These are phyloP conservation scores for Eupithecia insigniata DNA, from an alignment of 2,888 invertebrate species.

Conservation along the genomic window DNA sequence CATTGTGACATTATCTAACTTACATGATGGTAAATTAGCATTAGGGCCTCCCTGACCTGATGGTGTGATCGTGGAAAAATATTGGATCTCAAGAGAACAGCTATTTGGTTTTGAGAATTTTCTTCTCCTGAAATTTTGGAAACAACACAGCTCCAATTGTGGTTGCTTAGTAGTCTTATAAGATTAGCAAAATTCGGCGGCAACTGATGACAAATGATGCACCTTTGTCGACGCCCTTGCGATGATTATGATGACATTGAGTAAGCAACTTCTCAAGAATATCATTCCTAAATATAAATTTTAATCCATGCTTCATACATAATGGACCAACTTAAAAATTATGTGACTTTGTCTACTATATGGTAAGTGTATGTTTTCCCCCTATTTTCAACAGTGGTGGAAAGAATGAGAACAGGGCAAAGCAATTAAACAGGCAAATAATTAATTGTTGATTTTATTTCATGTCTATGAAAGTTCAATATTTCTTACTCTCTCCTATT, in stretches of 20 bases:
- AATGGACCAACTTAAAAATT: background rate
- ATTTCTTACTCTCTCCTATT: constrained; percentile 19
- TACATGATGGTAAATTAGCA: too few species aligned
- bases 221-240: too few species aligned
- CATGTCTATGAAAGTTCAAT: constrained; percentile 19
- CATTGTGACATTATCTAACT: too few species aligned
- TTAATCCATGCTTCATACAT: background rate
- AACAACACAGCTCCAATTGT: background rate
- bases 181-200: too few species aligned
- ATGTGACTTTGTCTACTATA: background rate
- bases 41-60: too few species aligned
- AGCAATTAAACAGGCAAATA: too few species aligned
- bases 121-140: background rate
- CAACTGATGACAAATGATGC: too few species aligned
- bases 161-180: too few species aligned
- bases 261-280: background rate
- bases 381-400: background rate
- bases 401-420: background rate
- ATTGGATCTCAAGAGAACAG: too few species aligned
- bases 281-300: too few species aligned
- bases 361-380: background rate
- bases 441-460: constrained; percentile 1
- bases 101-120: background rate
- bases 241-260: too few species aligned
- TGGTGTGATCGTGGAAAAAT: too few species aligned